Evolutionary conservation across 2,797 vertebrate species (phyloP).

Genomic region (Sebastes minor): DNA sequence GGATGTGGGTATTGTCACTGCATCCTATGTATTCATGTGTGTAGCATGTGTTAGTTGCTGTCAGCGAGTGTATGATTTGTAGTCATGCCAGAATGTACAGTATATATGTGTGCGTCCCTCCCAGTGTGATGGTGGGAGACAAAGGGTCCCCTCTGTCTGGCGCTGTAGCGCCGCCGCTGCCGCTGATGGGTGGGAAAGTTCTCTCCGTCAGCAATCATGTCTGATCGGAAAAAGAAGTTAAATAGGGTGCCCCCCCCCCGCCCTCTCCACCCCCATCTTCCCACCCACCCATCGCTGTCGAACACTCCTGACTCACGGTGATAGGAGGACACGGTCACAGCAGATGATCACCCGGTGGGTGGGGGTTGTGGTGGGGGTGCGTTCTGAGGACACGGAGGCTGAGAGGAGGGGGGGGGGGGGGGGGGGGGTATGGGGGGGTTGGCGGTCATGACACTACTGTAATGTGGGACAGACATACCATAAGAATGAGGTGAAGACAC

Average conservation of each 20-base stretch:
- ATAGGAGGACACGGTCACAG: slow-evolving; percentile 71
- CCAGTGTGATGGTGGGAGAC: slow-evolving; percentile 71
- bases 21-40: background rate
- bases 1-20: slow-evolving; percentile 42
- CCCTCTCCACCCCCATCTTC: background rate
- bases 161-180: slow-evolving; percentile 41
- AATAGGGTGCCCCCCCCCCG: slow-evolving; percentile 25
- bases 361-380: slow-evolving; percentile 41
- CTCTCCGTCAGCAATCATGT: slow-evolving; percentile 46
- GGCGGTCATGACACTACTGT: slow-evolving; percentile 70
- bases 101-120: slow-evolving; percentile 58
- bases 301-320: slow-evolving; percentile 71
- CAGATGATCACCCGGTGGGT: slow-evolving; percentile 67
- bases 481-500: slow-evolving; percentile 52
- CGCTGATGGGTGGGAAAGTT: slow-evolving; percentile 71
- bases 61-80: background rate
- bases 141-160: slow-evolving; percentile 80
- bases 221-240: slow-evolving; percentile 53
- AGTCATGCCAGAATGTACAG: slow-evolving; percentile 47
- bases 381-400: slow-evolving; percentile 69
- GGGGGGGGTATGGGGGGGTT: background rate
- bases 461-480: slow-evolving; percentile 50
- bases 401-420: slow-evolving; percentile 8
- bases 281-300: slow-evolving; percentile 46
- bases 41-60: background rate